Conservation (phyloP, 1,140 invertebrate species). For the Calycopis cecrops region DNA sequence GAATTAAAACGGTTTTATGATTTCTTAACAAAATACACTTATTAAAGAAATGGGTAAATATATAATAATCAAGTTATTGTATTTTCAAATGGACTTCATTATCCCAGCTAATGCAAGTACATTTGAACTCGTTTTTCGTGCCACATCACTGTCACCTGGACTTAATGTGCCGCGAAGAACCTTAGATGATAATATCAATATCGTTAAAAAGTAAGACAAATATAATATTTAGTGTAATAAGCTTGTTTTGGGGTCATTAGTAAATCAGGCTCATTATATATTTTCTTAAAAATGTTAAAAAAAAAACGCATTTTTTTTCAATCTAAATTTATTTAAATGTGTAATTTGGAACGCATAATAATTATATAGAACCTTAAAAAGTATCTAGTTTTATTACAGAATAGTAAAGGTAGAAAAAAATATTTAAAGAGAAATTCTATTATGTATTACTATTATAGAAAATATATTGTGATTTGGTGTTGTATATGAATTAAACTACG, state of each 20-base stretch:
- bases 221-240: constrained; percentile 20
- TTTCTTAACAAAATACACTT: constrained; percentile 11
- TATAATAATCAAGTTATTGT: constrained; percentile 23
- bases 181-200: constrained; percentile 35
- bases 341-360: constrained; percentile 20
- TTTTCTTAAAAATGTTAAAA: constrained; percentile 51
- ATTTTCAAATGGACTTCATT: constrained; percentile 49
- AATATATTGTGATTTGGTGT: constrained; percentile 74
- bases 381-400: constrained; percentile 38
- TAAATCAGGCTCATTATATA: constrained; percentile 39
- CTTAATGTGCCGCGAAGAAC: constrained; percentile 10
- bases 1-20: no score
- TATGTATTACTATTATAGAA: constrained; percentile 71
- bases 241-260: constrained; percentile 45
- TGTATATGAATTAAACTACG: constrained; percentile 72
- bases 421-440: constrained; percentile 58
- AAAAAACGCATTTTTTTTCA: constrained; percentile 28
- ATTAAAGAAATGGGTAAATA: constrained; percentile 5
- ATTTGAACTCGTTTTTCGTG: constrained; percentile 38
- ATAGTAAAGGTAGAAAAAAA: constrained; percentile 46
- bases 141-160: not conserved
- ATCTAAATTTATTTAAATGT: not conserved
- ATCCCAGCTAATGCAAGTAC: constrained; percentile 61
- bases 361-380: constrained; percentile 29
- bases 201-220: constrained; percentile 29